These are phyloP conservation scores for Agonopterix alstromeriana DNA, from an alignment of 2,888 invertebrate species.

Conservation along the genomic window DNA sequence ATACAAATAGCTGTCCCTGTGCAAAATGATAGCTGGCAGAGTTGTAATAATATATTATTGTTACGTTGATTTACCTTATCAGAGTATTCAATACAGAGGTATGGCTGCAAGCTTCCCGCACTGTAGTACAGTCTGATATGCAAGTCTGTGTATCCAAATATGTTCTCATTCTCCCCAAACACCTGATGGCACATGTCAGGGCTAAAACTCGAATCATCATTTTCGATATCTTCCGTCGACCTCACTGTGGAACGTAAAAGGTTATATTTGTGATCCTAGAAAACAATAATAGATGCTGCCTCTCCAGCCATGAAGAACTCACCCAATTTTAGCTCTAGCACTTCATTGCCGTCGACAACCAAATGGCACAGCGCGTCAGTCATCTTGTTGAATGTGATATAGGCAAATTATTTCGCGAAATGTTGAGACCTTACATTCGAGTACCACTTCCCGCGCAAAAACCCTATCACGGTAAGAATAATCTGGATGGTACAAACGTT, in stretches of 20 bases:
- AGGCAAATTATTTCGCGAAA: neutral
- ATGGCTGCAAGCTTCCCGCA: conserved; percentile 88
- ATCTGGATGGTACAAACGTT: too few species aligned
- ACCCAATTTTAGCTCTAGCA: conserved; percentile 75
- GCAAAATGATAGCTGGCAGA: neutral
- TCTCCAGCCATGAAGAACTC: conserved; percentile 13
- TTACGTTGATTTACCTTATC: conserved; percentile 69
- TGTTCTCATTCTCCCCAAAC: conserved; percentile 93
- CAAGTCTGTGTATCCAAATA: conserved; percentile 95
- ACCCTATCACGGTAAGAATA: neutral
- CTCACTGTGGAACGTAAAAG: conserved; percentile 66
- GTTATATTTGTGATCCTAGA: too few species aligned
- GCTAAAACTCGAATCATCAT: conserved; percentile 80
- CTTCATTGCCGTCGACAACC: conserved; percentile 76
- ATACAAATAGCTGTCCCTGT: too few species aligned
- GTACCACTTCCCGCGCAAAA: conserved; percentile 37
- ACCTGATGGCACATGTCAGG: conserved; percentile 96
- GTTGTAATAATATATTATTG: neutral
- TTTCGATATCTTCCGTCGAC: conserved; percentile 78
- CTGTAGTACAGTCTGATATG: conserved; percentile 87
- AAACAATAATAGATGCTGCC: too few species aligned
- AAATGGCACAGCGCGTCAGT: conserved; percentile 69
- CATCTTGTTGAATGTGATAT: conserved; percentile 32
- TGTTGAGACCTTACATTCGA: conserved; percentile 17
- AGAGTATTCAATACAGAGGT: conserved; percentile 84